Evolutionary conservation across 2,888 invertebrate genomes (phyloP), one percentile per base, ranked within the genome.

Genomic region (Hesperia comma): DNA sequence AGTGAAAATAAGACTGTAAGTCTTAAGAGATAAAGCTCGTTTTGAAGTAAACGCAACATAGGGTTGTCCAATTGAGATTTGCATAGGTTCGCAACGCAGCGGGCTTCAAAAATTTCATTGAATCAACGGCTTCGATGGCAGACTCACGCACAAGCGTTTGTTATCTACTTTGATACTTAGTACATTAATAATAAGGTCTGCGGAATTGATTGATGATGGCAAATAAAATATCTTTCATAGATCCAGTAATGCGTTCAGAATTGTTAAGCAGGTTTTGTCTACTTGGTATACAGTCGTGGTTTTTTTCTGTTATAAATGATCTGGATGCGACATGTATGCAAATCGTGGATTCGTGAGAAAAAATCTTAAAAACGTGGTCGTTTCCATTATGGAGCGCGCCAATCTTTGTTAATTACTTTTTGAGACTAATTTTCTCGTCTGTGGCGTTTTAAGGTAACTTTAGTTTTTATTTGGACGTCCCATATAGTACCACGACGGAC

Each of bases 201-300:
- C 61, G 67, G 53, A 53, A 66, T 78, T 77, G 76, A 74, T 71
- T 61, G 32, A 63, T 67, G 68, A 68, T 75, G 14, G 14, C 46
- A 63, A 55, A 26, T 33, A 53, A 53, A 26, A 53, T 32, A 26
- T 53, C 53, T 53, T 21, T 46, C 41, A 63, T 67, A 61, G 53
- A 61, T 67, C 61, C 55, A 75, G 75, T 74, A 75, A 78, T 75
- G 76, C 74, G 74, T 75, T 69, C 63, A 75, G 91, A 92, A 92
- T 92, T 74, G 76, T 74, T 90, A 90, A 92, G 86, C 91, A 85
- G 84, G 89, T 89, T 90, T 88, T 88, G 88, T 87, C 88, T 90
- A 87, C 82, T 90, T 86, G 77, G 81, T 87, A 85, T 81, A 84
- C 84, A 78, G 77, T 78, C 78, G 83, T 79, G 81, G 79, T 78